Base-by-base conservation (phyloP, 2,113 vertebrate genomes). In the Puntigrus tetrazona region DNA sequence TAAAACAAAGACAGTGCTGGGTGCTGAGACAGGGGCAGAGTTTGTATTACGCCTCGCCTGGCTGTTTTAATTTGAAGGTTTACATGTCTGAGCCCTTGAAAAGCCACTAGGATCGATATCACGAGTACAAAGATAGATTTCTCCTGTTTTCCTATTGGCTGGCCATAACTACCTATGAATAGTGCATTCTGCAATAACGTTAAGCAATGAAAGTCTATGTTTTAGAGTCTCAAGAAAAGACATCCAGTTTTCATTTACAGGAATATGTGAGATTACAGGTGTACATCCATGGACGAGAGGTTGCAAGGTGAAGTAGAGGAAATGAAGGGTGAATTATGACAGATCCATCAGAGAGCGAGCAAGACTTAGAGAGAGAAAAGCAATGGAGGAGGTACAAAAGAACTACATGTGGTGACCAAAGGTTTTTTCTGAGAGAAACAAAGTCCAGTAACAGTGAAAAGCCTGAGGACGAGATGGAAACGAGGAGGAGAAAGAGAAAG, bases 381-480 rank as follows among this genome's bases (percentile, higher is more conserved):
- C 25, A 3, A 31, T 16, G 11, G 18, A 45, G 7, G 38, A 31
- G 27, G 43, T 38, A 79, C 41, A 43, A 3, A 57, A 77, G 27
- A 36, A 76, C 5, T 50, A 67, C 61, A 69, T 36, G 76, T 0
- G 70, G 61, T 57, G 61, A 41, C 81, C 45, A 27, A 59, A 43
- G 20, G 78, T 52, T 55, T 38, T 77, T 67, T 87, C 59, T 38
- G 47, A 84, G 38, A 52, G 50, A 81, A 73, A 41, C 76, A 36
- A 72, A 75, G 75, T 84, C 34, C 18, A 81, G 78, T 81, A 81
- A 43, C 52, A 80, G 38, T 3, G n/a, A 75, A 80, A 61, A n/a
- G 25, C 31, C 80, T 38, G 76, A 73, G 41, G n/a, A 61, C 34
- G 50, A 73, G 41, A 57, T 14, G 29, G 36, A 78, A 41, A 77